Conservation (phyloP, 1,140 invertebrate genomes). For the Apis florea region DNA sequence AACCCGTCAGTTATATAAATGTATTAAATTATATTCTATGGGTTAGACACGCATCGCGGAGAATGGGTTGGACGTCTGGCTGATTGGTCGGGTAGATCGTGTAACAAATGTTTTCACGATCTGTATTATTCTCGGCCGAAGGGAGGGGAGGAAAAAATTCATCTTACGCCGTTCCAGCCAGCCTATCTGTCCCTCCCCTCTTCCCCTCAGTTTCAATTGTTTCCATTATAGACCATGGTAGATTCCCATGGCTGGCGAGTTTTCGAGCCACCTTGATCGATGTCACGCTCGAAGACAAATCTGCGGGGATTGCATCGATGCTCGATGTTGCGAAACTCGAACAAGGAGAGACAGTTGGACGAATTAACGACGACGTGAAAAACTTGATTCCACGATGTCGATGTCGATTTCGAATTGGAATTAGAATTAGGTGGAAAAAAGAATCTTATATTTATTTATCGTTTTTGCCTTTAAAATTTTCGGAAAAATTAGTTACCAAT, state of each 20-base stretch:
- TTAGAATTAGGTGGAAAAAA: too few species aligned
- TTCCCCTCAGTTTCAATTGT: slow-evolving; percentile 20
- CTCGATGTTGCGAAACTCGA: slow-evolving; percentile 29
- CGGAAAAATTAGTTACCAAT: too few species aligned
- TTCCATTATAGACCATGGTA: slow-evolving; percentile 34
- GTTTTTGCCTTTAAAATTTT: too few species aligned
- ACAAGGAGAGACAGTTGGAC: too few species aligned
- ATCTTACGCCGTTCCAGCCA: not conserved
- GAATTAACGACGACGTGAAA: too few species aligned
- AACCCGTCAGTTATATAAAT: slow-evolving; percentile 49
- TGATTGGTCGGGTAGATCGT: slow-evolving; percentile 38
- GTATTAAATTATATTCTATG: slow-evolving; percentile 48
- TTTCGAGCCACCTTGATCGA: slow-evolving; percentile 19
- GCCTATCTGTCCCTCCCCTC: not conserved
- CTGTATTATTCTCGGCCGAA: slow-evolving; percentile 29
- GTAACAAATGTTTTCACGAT: slow-evolving; percentile 51
- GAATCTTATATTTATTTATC: too few species aligned
- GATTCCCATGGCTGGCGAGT: slow-evolving; percentile 25
- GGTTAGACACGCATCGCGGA: slow-evolving; percentile 33
- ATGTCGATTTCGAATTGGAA: too few species aligned
- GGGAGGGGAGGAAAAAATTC: not conserved
- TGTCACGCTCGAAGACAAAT: slow-evolving; percentile 15
- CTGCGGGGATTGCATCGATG: slow-evolving; percentile 18
- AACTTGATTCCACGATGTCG: too few species aligned
- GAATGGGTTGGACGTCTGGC: slow-evolving; percentile 40